A percentile compares a stretch with the other conserved stretches of the same genome.
Evolutionary conservation across 1,140 invertebrate genomes (phyloP).

Genomic region (Neodiprion virginianus): DNA sequence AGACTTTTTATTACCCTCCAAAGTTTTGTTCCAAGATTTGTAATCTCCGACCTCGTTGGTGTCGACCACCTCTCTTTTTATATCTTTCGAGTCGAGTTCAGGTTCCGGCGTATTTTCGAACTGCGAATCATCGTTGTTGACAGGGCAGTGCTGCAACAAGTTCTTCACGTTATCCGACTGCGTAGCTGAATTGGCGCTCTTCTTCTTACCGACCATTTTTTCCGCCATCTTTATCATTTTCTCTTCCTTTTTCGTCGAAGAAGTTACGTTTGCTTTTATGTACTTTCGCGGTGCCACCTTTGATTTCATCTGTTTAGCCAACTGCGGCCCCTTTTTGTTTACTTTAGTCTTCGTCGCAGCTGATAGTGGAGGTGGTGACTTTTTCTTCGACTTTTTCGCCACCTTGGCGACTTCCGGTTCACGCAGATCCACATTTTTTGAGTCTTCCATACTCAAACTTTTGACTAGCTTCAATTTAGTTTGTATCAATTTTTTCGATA

Average conservation of each 20-base stretch:
- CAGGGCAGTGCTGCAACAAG: constrained; percentile 19
- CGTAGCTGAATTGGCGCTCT: constrained; percentile 40
- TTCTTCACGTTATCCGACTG: constrained; percentile 43
- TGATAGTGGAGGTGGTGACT: constrained; percentile 31
- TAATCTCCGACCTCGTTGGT: constrained; percentile 38
- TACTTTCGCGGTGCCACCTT: constrained; percentile 47
- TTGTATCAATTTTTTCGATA: constrained; percentile 52
- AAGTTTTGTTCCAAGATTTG: constrained; percentile 48
- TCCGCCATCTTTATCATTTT: constrained; percentile 49
- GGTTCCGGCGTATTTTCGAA: constrained; percentile 41
- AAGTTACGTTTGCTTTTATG: constrained; percentile 38
- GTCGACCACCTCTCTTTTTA: constrained; percentile 49
- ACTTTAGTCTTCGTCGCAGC: constrained; percentile 22
- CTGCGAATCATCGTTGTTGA: constrained; percentile 36
- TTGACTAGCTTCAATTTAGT: constrained; percentile 59
- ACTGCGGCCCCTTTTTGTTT: constrained; percentile 43
- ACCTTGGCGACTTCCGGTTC: constrained; percentile 40
- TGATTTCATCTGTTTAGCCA: constrained; percentile 53
- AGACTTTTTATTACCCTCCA: constrained; percentile 44
- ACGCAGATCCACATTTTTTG: constrained; percentile 38
- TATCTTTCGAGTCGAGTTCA: constrained; percentile 35
- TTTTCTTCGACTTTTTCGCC: constrained; percentile 38
- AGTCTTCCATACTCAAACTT: constrained; percentile 31
- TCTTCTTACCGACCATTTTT: constrained; percentile 50
- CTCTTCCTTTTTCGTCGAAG: constrained; percentile 46